These are phyloP conservation scores for Shargacucullia verbasci DNA, from an alignment of 2,888 invertebrate genomes.

Conservation along the genomic window DNA sequence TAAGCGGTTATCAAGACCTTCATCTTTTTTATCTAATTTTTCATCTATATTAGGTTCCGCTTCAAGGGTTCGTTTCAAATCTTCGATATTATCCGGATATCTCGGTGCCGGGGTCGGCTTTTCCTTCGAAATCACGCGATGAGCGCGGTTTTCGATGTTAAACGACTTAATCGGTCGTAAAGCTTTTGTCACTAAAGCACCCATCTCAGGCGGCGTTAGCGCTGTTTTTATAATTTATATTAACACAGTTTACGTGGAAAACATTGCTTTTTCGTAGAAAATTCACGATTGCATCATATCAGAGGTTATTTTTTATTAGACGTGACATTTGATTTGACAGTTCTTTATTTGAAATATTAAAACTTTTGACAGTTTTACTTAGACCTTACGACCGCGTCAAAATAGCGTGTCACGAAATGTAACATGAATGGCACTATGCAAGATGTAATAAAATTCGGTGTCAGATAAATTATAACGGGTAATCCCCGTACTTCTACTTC, in stretches of 20 bases:
- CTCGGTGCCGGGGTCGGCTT: conserved; percentile 92
- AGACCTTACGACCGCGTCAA: no score
- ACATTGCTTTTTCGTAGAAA: conserved; percentile 52
- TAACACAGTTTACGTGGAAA: conserved; percentile 39
- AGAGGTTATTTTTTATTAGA: conserved; percentile 61
- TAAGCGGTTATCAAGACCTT: conserved; percentile 89
- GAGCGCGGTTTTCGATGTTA: conserved; percentile 94
- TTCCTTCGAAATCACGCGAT: conserved; percentile 91
- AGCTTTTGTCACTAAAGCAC: conserved; percentile 90
- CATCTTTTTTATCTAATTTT: conserved; percentile 90
- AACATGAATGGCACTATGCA: no score
- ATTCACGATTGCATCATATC: conserved; percentile 42
- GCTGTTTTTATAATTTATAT: conserved; percentile 43
- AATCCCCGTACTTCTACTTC: no score
- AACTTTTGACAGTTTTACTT: no score
- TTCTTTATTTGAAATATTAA: conserved; percentile 51
- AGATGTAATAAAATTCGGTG: no score
- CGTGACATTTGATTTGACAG: conserved; percentile 48
- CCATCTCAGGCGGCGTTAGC: conserved; percentile 89
- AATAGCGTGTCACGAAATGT: no score
- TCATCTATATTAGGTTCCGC: conserved; percentile 90
- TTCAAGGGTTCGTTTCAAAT: conserved; percentile 90
- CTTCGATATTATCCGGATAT: conserved; percentile 89
- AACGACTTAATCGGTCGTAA: conserved; percentile 90
- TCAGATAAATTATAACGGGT: no score